Evolutionary conservation across 2,797 vertebrate genomes (phyloP), one percentile per base, ranked within the genome.

Genomic region (Hylomyscus alleni): DNA sequence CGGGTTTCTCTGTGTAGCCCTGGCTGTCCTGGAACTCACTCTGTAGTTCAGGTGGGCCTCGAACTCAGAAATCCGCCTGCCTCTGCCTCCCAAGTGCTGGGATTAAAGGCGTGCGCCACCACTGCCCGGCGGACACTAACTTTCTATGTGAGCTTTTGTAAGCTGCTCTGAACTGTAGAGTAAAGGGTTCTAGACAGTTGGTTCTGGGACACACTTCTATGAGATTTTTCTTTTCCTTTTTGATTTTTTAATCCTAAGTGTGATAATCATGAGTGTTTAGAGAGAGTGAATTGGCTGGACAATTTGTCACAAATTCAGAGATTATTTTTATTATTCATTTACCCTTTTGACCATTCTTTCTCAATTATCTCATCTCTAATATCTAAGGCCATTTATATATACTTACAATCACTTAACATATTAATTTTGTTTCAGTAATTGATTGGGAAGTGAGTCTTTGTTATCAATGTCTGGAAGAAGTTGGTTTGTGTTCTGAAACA

Each of bases 371-470:
- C 40, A 83, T 84, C 78, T 82, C 91, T 96, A 94, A 86, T 90
- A 52, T 52, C 90, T 92, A 93, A 94, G 89, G 69, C 69, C 37
- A 62, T 72, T 92, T 94, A 58, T 78, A 92, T 86, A 34, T 86
- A 95, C 90, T 95, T 87, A 93, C 52, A 90, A 4, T 90, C 91
- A 95, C 75, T 72, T 91, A 65, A 93, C 91, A 86, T 86, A 96
- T 72, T 72, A 97, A 72, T 52, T 44, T 58, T 14, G 76, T 15
- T 73, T 93, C 81, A 93, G 89, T 87, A 91, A 86, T 78, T 67
- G 80, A 78, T 84, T 80, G 37, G 14, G 47, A 75, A 44, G 44
- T 47, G 4, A 91, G 69, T 95, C 89, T 95, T 31, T 40, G 88
- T 89, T 89, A 50, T 69, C 50, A 90, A 40, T 34, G 86, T 75